Evolutionary conservation across 1,140 invertebrate genomes (phyloP), one percentile per base, ranked within the genome.

Genomic region (Cardiocondyla obscurior): DNA sequence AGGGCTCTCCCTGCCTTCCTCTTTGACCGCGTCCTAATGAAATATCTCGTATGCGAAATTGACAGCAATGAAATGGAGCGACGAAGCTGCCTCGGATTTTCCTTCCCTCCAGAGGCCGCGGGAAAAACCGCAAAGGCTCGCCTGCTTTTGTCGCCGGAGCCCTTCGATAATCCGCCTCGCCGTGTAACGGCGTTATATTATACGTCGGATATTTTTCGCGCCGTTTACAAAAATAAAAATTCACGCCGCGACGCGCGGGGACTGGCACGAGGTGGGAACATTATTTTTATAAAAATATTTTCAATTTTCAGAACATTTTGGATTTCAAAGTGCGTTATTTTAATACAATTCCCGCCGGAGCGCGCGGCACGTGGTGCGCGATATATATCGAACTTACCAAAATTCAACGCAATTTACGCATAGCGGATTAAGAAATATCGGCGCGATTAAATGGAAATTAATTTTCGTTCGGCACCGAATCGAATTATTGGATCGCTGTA

Each of bases 31-130:
- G 65, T 51, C 82, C 69, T 92, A 91, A 92, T 92, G 91, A 92
- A 92, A 92, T 92, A 91, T 92, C 84, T 82, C 87, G 88, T 90
- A 86, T 87, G 86, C 90, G 90, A 91, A 90, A 91, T 90, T 90
- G 90, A 91, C 90, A 88, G 90, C 88, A 70, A 86, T 84, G 87
- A 91, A 91, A 92, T 88, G 83, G 89, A 90, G 89, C 82, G 86
- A 86, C 84, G 84, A 88, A 83, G 82, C 10, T 19, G 42, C 22
- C 36, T 46, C 57, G 36, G 73, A 46, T 88, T 89, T 81, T 57
- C 7, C 70, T 83, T 58, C 79, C 51, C 44, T 42, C 49, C 25
- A 73, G 69, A 67, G 77, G 55, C 65, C 28, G 16, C 25, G 16
- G 53, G 14, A 36, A 67, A n/a, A 64, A 70, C 77, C 77, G 76